Evolutionary conservation across 2,888 invertebrate species (phyloP).

Genomic region (Theodoxus fluviatilis): DNA sequence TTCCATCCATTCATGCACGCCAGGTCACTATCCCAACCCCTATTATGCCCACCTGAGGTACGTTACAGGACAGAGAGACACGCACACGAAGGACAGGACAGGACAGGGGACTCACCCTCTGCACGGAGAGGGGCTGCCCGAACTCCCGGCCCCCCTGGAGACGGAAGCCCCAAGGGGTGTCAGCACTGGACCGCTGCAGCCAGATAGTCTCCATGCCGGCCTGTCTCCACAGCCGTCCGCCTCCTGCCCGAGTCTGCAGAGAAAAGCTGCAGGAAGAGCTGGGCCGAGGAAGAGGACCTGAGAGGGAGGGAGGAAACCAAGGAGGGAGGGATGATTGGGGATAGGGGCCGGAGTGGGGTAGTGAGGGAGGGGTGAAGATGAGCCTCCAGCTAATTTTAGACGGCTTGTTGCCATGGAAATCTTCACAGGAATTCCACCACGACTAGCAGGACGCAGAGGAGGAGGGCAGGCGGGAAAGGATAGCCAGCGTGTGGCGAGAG

Average conservation of each 20-base stretch:
- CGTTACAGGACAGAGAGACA: background rate
- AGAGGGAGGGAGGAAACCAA: background rate
- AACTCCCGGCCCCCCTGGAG: conserved; percentile 63
- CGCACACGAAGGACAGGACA: background rate
- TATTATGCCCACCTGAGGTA: too few species aligned
- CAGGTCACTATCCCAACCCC: background rate
- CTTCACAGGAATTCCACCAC: conserved; percentile 9
- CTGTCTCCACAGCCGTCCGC: conserved; percentile 21
- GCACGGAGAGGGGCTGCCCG: conserved; percentile 56
- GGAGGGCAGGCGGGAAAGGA: background rate
- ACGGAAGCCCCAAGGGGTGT: conserved; percentile 65
- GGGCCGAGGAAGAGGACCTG: background rate
- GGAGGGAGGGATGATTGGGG: background rate
- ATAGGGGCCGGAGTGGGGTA: background rate
- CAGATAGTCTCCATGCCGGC: conserved; percentile 59
- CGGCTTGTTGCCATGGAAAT: background rate
- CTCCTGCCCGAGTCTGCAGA: conserved; percentile 11
- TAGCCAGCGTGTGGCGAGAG: background rate
- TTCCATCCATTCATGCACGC: background rate
- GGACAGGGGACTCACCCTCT: conserved; percentile 54
- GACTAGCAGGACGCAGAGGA: background rate
- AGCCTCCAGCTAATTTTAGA: background rate
- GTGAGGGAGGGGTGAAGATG: background rate
- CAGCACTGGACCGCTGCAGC: conserved; percentile 56
- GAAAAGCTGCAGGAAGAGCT: background rate